Evolutionary conservation across 2,888 invertebrate genomes (phyloP), one percentile per base, ranked within the genome.

Genomic region (Plagodis pulveraria): DNA sequence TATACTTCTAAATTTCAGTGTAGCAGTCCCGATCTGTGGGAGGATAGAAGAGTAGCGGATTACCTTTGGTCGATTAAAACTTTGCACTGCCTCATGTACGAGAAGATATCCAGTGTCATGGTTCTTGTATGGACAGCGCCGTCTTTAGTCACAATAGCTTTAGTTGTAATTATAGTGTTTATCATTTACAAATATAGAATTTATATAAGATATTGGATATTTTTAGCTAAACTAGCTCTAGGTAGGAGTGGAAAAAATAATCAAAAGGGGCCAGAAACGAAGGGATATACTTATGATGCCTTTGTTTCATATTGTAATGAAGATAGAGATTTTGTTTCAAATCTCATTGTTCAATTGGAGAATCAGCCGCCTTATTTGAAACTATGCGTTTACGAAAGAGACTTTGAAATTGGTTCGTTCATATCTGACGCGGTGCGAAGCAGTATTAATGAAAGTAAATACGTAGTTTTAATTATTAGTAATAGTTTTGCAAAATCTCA

Each of bases 301-400:
- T 95, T 95, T 66, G 92, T 95, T 0, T 94, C 94, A 0, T 94
- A 94, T 66, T 93, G 94, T 68, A 94, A 87, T 68, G 94, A 94
- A 69, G 94, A 95, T 62, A 86, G 94, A 65, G 92, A 93, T 36
- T 95, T 95, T 73, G 94, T 96, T 5, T 82, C 93, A 12, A 89
- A 94, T 50, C 84, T 96, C 76, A 93, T 95, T 42, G 82, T 89
- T 5, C 93, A 94, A 74, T 76, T 96, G 56, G 96, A 96, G 78
- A 91, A 87, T 34, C 86, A 92, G 44, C 89, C 94, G 12, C 95
- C 95, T 0, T 91, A 87, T 72, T 91, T 95, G 12, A 94, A 94
- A 68, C 81, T 96, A 41, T 96, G 96, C 77, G 94, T 96, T 35
- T 95, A 95, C 71, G 96, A 96, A 73, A 86, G 95, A 63, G 96